A percentile compares a stretch with the other conserved stretches of the same genome.
Conservation (phyloP, 2,797 vertebrate species). For the Balearica regulorum region DNA sequence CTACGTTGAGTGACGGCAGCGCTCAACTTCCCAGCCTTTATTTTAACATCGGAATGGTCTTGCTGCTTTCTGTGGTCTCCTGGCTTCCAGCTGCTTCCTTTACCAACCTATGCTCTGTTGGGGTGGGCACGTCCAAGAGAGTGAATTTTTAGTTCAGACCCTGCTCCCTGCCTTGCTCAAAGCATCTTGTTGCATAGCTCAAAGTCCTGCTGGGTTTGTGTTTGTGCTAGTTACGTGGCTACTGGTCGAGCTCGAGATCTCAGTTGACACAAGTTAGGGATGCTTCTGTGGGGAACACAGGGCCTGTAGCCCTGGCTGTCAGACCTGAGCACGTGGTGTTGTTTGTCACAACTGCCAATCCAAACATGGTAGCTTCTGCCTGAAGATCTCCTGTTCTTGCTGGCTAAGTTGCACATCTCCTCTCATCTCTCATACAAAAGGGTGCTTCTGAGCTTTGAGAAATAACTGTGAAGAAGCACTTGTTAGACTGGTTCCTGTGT, state of each 20-base stretch:
- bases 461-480: neutral
- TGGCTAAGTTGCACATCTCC: neutral
- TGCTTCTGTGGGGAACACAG: neutral
- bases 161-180: neutral
- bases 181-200: neutral
- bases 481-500: neutral
- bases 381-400: neutral
- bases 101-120: neutral
- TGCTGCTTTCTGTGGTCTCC: neutral
- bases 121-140: neutral
- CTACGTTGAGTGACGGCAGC: fast-evolving
- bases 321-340: neutral
- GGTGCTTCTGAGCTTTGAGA: neutral
- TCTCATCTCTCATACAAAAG: neutral
- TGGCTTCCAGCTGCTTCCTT: neutral
- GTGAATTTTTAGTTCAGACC: neutral
- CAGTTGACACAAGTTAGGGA: neutral
- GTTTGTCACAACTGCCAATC: neutral
- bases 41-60: neutral
- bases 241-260: neutral
- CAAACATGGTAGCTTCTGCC: neutral
- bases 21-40: neutral
- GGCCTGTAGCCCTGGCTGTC: neutral
- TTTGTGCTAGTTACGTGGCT: neutral
- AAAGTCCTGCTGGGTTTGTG: neutral